phyloP scores from a whole-genome alignment of 2,797 vertebrate species.

The Pangasius mekongensis region DNA sequence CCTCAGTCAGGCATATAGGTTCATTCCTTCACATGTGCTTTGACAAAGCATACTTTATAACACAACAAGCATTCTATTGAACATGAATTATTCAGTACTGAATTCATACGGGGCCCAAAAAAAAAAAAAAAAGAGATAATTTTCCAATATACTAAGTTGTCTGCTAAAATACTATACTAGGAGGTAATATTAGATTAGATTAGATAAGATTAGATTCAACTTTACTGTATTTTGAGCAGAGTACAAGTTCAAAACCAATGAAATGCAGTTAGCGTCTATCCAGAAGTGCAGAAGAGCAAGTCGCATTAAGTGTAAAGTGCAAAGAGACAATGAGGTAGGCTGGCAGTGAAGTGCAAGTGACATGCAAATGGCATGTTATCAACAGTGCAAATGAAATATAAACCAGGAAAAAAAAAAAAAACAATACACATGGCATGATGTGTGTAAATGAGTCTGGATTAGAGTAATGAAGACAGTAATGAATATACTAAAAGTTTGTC shows the following conservation, averaged over 20 bases:
- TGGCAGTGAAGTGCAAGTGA: not conserved
- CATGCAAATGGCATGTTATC: not conserved
- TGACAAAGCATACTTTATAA: not conserved
- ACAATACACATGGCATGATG: not conserved
- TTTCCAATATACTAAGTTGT: not conserved
- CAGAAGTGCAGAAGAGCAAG: not conserved
- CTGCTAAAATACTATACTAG: not conserved
- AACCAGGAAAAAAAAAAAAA: too few species aligned
- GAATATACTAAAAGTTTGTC: not conserved
- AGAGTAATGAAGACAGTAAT: not conserved
- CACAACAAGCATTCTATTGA: not conserved
- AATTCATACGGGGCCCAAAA: not conserved
- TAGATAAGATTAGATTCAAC: not conserved
- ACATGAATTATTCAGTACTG: not conserved
- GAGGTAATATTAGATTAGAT: not conserved
- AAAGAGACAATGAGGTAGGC: not conserved
- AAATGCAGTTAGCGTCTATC: not conserved
- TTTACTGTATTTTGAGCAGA: not conserved
- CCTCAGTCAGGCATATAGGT: constrained; percentile 11
- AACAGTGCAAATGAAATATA: not conserved
- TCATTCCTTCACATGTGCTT: not conserved
- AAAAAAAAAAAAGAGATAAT: not conserved
- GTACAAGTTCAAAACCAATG: not conserved
- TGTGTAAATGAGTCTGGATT: not conserved
- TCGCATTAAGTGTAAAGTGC: not conserved